Evolutionary conservation across 2,888 invertebrate species (phyloP).

Genomic region (Xylophagus ater): DNA sequence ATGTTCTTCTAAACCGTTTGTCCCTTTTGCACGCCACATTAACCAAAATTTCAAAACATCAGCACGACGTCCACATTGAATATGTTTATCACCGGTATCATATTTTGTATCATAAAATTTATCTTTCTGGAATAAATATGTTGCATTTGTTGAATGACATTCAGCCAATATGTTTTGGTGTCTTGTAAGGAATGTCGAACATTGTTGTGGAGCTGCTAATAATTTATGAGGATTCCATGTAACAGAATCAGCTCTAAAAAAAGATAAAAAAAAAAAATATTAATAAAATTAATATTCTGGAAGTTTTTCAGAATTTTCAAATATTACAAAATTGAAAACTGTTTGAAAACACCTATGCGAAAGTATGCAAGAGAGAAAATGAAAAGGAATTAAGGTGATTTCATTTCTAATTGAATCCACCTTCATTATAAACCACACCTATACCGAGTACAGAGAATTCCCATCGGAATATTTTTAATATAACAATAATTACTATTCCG

Average conservation of each 20-base stretch:
- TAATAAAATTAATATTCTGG: too few relatives aligned
- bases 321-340: too few relatives aligned
- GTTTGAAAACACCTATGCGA: too few relatives aligned
- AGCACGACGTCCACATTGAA: constrained; percentile 91
- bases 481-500: too few relatives aligned
- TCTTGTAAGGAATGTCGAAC: constrained; percentile 68
- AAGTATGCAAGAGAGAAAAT: too few relatives aligned
- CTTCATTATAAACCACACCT: too few relatives aligned
- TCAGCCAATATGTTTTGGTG: constrained; percentile 60
- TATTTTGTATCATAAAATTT: constrained; percentile 78
- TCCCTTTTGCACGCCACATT: constrained; percentile 96
- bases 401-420: too few relatives aligned
- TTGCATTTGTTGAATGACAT: constrained; percentile 67
- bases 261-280: constrained; percentile 15
- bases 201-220: constrained; percentile 81
- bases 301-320: too few relatives aligned
- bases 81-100: constrained; percentile 83
- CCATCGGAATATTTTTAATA: too few relatives aligned
- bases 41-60: constrained; percentile 97
- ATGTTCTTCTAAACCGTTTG: constrained; percentile 62
- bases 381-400: too few relatives aligned
- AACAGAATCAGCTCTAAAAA: constrained; percentile 72
- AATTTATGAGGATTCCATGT: constrained; percentile 94
- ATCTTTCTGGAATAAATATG: constrained; percentile 81
- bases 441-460: too few relatives aligned